Conservation (phyloP, 2,113 vertebrate species). For the Manacus vitellinus region DNA sequence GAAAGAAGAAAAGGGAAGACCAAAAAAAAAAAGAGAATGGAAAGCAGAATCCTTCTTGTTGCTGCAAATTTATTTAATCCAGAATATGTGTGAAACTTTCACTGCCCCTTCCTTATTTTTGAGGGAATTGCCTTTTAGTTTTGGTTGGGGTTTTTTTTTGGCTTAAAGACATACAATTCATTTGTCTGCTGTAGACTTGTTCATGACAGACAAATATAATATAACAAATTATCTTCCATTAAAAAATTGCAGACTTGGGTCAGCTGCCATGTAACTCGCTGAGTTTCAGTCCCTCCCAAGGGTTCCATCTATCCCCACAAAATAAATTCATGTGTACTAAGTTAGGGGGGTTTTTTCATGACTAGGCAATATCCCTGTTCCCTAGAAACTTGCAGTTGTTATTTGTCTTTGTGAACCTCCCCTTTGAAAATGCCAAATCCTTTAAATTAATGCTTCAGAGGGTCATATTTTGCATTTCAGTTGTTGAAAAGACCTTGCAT, state of each 20-base stretch:
- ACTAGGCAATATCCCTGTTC: slow-evolving; percentile 46
- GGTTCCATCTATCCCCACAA: slow-evolving; percentile 35
- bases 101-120: neutral
- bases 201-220: slow-evolving; percentile 32
- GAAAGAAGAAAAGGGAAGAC: neutral
- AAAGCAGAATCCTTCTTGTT: neutral
- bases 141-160: neutral
- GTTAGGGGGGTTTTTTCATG: slow-evolving; percentile 23
- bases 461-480: slow-evolving; percentile 66
- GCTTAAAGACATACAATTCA: neutral
- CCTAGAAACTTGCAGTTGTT: slow-evolving; percentile 60
- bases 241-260: slow-evolving; percentile 18
- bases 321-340: slow-evolving; percentile 44
- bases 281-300: slow-evolving; percentile 29
- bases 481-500: slow-evolving; percentile 56
- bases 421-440: slow-evolving; percentile 62
- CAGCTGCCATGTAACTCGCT: slow-evolving; percentile 27
- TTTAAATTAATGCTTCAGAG: slow-evolving; percentile 63
- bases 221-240: slow-evolving; percentile 52
- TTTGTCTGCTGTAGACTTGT: neutral
- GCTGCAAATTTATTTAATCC: neutral
- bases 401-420: slow-evolving; percentile 41
- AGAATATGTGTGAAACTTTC: neutral
- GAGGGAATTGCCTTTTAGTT: neutral
- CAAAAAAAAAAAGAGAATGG: neutral